Percentiles rank a stretch among this genome's conserved stretches.
These are phyloP conservation scores for Nanorana parkeri DNA, from an alignment of 2,113 vertebrate species.

Conservation along the genomic window DNA sequence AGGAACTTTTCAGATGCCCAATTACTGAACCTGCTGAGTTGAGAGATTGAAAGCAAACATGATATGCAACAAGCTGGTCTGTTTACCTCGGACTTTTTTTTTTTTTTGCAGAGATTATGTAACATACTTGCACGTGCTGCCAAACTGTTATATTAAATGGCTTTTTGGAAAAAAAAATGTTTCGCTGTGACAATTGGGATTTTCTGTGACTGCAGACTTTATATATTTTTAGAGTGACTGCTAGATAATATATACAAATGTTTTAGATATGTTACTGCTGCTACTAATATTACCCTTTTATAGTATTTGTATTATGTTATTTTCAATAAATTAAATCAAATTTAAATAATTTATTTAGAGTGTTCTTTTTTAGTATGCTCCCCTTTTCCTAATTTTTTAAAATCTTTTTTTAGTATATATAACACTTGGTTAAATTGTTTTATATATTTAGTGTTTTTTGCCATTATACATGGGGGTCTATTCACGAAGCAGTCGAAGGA, in stretches of 20 bases:
- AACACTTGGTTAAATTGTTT: too few relatives aligned
- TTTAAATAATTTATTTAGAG: not conserved
- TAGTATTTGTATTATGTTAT: not conserved
- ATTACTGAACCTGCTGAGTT: constrained; percentile 89
- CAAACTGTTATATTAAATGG: not conserved
- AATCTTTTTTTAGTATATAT: too few relatives aligned
- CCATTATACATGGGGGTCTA: too few relatives aligned
- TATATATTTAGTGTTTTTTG: too few relatives aligned
- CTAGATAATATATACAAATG: not conserved
- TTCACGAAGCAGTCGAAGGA: too few relatives aligned
- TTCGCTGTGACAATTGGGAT: not conserved
- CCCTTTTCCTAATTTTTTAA: too few relatives aligned
- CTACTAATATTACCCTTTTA: not conserved
- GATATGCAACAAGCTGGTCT: constrained; percentile 73
- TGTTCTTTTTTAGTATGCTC: not conserved
- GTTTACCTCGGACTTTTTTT: constrained; percentile 63
- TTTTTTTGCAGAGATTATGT: constrained; percentile 8
- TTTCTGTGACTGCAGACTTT: not conserved
- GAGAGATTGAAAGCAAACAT: constrained; percentile 83
- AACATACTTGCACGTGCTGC: constrained; percentile 13
- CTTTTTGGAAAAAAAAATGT: not conserved
- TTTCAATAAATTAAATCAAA: not conserved
- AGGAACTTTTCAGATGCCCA: constrained; percentile 81
- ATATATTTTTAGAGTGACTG: not conserved
- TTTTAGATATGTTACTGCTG: not conserved